Evolutionary conservation across 2,113 vertebrate genomes (phyloP).

Genomic region (Coracopsis vasa): DNA sequence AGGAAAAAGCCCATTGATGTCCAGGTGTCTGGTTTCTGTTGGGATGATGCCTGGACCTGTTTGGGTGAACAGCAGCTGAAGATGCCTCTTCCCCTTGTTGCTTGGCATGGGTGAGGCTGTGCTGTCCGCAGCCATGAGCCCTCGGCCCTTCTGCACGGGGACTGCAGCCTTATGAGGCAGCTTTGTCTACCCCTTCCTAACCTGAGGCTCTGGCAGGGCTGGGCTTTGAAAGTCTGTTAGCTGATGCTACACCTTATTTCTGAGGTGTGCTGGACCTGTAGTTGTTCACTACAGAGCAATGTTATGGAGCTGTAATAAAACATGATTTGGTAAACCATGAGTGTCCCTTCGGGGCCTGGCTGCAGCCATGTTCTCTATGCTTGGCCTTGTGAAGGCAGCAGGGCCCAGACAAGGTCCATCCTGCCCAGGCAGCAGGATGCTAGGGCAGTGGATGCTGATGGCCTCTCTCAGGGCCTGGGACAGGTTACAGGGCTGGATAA

Average conservation of each 20-base stretch:
- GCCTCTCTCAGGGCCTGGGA: not conserved
- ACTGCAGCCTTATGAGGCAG: not conserved
- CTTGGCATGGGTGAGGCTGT: rapidly evolving
- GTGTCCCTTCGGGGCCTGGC: not conserved
- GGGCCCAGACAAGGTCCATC: not conserved
- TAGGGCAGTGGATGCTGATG: rapidly evolving
- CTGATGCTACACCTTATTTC: not conserved
- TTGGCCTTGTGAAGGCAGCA: not conserved
- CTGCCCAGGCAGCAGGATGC: not conserved
- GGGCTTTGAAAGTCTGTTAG: not conserved
- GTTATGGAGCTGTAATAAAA: not conserved
- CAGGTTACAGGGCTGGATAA: not conserved
- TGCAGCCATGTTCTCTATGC: not conserved
- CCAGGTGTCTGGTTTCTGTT: not conserved
- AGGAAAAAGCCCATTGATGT: not conserved
- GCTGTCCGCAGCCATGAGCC: not conserved
- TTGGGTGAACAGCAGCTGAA: not conserved
- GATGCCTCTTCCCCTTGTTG: not conserved
- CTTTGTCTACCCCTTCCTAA: not conserved
- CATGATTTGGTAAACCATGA: not conserved
- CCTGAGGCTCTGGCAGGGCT: not conserved
- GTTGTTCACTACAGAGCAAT: not conserved
- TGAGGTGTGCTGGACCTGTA: rapidly evolving
- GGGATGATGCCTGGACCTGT: not conserved
- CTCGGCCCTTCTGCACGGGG: rapidly evolving